Percentiles rank a stretch among this genome's conserved stretches.
phyloP scores from a whole-genome alignment of 2,888 invertebrate species.

The Agapostemon virescens region DNA sequence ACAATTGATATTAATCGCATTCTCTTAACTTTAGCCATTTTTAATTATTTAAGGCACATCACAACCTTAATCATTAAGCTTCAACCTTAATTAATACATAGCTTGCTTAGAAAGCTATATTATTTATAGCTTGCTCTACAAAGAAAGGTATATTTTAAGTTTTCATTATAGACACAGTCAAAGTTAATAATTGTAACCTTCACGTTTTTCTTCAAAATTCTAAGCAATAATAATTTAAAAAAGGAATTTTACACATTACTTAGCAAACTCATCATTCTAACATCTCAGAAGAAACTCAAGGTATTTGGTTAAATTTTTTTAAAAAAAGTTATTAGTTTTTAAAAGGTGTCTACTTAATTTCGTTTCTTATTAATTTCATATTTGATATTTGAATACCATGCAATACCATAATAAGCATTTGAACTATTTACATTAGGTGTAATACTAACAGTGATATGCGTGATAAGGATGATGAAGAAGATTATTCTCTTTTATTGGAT shows the following conservation, averaged over 20 bases:
- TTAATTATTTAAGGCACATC: no score
- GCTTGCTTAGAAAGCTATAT: no score
- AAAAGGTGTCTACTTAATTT: not conserved
- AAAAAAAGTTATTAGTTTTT: not conserved
- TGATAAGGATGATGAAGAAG: constrained; percentile 90
- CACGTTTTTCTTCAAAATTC: no score
- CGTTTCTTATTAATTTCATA: not conserved
- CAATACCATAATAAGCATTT: not conserved
- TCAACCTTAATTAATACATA: no score
- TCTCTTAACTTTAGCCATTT: no score
- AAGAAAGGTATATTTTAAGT: no score
- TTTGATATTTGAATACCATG: not conserved
- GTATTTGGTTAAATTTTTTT: not conserved
- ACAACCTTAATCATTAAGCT: no score
- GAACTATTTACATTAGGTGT: constrained; percentile 75
- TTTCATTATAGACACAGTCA: no score
- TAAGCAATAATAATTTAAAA: no score
- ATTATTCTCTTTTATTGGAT: constrained; percentile 89
- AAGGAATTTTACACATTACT: not conserved
- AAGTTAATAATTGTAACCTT: no score
- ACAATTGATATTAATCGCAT: no score
- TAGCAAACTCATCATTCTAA: not conserved
- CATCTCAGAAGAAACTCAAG: not conserved
- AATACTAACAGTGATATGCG: constrained; percentile 84
- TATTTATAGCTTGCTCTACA: no score